These are phyloP conservation scores for Sylvia borin DNA, from an alignment of 2,797 vertebrate genomes.

Conservation along the genomic window DNA sequence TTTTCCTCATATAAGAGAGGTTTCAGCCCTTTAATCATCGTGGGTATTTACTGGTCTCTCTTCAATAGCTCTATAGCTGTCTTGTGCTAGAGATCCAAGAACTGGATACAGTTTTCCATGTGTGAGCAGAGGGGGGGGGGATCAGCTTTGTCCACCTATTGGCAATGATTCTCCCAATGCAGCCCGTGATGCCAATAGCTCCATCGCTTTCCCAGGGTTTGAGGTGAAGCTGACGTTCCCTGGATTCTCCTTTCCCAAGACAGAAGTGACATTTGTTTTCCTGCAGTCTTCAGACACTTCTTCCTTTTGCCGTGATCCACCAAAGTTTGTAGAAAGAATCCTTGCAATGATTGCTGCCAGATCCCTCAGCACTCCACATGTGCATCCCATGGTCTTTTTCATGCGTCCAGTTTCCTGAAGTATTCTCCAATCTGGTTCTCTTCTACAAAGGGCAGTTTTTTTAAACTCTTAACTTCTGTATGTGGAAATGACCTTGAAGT, in stretches of 20 bases:
- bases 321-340: not conserved
- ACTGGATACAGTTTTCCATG: not conserved
- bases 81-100: not conserved
- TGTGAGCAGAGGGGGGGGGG: not conserved
- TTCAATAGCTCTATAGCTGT: not conserved
- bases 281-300: not conserved
- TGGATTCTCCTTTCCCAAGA: not conserved
- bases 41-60: not conserved
- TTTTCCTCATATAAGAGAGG: not conserved
- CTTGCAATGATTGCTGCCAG: not conserved
- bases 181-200: rapidly evolving
- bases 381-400: not conserved
- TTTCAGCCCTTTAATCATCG: not conserved
- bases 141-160: not conserved
- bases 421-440: not conserved
- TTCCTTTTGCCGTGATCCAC: not conserved
- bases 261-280: not conserved
- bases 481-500: not conserved
- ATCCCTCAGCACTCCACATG: not conserved
- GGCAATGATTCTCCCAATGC: not conserved
- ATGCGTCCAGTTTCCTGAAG: not conserved
- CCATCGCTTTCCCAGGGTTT: not conserved
- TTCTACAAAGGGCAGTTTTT: not conserved
- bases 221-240: not conserved
- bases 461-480: not conserved